Conservation (phyloP, 2,888 invertebrate species). For the Linnaemya tessellans region DNA sequence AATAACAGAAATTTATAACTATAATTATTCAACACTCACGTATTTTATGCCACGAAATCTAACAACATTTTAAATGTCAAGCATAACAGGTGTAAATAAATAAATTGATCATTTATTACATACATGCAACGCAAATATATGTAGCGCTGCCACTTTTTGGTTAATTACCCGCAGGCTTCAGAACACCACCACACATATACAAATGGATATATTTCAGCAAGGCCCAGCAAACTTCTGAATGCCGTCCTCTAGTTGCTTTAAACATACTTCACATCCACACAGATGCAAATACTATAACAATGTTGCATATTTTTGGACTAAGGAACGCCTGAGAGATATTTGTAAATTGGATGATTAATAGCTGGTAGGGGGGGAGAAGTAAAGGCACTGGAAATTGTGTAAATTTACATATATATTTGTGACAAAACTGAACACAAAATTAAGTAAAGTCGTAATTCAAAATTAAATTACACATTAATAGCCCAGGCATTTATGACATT, state of each 20-base stretch:
- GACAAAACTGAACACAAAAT: constrained; percentile 45
- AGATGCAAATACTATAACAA: background rate
- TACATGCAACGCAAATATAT: too few species aligned
- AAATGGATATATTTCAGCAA: too few species aligned
- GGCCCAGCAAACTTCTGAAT: too few species aligned
- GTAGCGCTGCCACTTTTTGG: too few species aligned
- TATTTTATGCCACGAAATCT: background rate
- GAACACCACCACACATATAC: too few species aligned
- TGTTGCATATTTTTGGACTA: constrained; percentile 2
- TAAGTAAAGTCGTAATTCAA: constrained; percentile 62
- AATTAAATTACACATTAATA: constrained; percentile 66
- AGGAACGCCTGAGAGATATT: background rate
- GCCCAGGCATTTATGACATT: constrained; percentile 37
- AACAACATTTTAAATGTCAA: background rate
- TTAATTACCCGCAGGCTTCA: too few species aligned
- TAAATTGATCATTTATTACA: background rate
- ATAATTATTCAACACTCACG: too few species aligned
- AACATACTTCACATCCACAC: background rate
- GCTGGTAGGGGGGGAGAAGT: background rate
- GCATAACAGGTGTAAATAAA: background rate
- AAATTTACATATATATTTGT: constrained; percentile 39
- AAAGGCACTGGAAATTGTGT: constrained; percentile 1
- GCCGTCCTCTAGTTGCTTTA: background rate
- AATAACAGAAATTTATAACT: too few species aligned
- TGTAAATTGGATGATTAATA: background rate